Evolutionary conservation across 2,888 invertebrate genomes (phyloP).

Genomic region (Oconnorella tubifera): DNA sequence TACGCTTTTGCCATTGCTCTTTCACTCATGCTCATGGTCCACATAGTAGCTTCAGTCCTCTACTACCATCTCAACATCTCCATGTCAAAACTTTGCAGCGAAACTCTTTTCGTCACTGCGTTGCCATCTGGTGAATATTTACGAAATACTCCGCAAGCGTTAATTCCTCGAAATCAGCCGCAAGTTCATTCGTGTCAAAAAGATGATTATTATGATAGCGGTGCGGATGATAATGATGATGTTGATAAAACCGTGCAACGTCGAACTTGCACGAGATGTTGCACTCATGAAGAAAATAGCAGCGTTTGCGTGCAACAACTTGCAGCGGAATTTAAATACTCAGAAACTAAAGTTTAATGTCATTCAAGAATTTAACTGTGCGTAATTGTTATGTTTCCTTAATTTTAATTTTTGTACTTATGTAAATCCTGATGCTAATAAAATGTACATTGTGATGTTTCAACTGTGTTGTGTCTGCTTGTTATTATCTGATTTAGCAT

Average conservation of each 20-base stretch:
- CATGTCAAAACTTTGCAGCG: neutral
- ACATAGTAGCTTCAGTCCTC: slow-evolving; percentile 8
- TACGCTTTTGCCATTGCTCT: neutral
- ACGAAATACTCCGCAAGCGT: too few relatives aligned
- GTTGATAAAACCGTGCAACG: neutral
- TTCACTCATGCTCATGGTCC: slow-evolving; percentile 8
- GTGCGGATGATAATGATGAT: neutral
- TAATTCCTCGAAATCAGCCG: neutral
- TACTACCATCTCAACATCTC: slow-evolving; percentile 12
- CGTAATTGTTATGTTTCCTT: too few relatives aligned
- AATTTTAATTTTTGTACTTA: too few relatives aligned
- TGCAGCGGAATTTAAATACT: slow-evolving; percentile 13
- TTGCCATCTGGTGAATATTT: neutral
- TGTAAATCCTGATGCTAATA: too few relatives aligned
- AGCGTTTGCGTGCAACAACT: too few relatives aligned
- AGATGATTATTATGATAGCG: too few relatives aligned
- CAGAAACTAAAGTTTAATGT: slow-evolving; percentile 16
- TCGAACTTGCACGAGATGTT: neutral
- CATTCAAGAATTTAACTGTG: too few relatives aligned
- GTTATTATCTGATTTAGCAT: too few relatives aligned
- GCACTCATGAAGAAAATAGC: neutral
- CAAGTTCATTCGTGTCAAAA: neutral
- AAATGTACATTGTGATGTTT: too few relatives aligned
- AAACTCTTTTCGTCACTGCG: neutral
- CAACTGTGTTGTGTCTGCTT: too few relatives aligned